Base-by-base conservation (phyloP, 2,888 invertebrate genomes). In the Julus scandinavius region DNA sequence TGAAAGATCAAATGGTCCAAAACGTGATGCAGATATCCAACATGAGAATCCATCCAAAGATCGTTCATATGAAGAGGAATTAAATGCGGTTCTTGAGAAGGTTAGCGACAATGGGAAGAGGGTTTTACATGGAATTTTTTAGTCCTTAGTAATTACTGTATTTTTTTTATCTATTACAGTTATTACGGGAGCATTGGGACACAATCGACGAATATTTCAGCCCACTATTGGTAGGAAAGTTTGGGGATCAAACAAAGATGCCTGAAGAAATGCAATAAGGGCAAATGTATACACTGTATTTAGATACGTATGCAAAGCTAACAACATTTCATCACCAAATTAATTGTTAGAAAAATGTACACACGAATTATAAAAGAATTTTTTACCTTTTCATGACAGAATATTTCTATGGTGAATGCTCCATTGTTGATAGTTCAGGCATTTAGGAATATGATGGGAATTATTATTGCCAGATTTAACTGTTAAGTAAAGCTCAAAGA, bases 151-250 rank as follows among this genome's bases (percentile, higher is more conserved):
- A 72, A 72, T 72, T 2, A 29, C 29, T 29, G 29, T 29, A 72
- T 29, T n/a, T 11, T 11, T 72, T 29, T 9, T 29, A 45, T 45
- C 45, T 45, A 29, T 29, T 72, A n/a, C 9, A 72, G 72, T 29
- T 72, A 29, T 29, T 72, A 29, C 9, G 72, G 29, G 72, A 72
- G 2, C 87, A 87, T 29, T 87, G 87, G 87, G 15, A 87, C 5
- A 29, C 54, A 17, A 87, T 87, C 7, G 58, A 87, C n/a, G 40
- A 54, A n/a, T 87, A 50, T 29, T 87, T 50, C 58, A 87, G 38
- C 40, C 17, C 17, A 7, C 17, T 54, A 87, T n/a, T 85, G 11
- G 50, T 9, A n/a, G 85, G 15, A 41, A 85, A 38, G 72, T 9
- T 9, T n/a, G 29, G 29, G 7, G 72, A 72, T 72, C 13, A 6